Evolutionary conservation across 2,113 vertebrate species (phyloP), one percentile per base, ranked within the genome.

Genomic region (Xiphias gladius): DNA sequence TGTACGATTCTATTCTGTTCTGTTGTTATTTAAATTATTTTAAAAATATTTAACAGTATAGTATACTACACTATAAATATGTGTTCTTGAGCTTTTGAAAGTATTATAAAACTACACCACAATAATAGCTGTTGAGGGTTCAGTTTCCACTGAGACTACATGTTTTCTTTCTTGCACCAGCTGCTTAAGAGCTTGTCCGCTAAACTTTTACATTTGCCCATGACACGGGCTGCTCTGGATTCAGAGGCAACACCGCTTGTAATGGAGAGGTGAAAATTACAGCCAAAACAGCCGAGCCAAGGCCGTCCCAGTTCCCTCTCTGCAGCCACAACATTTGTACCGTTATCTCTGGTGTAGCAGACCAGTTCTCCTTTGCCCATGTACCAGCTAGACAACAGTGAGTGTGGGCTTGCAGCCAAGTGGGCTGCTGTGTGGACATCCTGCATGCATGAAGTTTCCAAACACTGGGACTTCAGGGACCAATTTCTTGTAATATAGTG

Each of bases 391-490:
- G 20, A 76, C 80, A 50, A 43, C 70, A 68, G 58, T 62, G 62
- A 65, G 35, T 20, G 28, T 5, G 41, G 74, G 71, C 63, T 70
- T 79, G 74, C 54, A 74, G 81, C 83, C 86, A 86, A 85, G 64
- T 32, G 72, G 76, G 81, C 46, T 58, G 67, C 65, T 61, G 57
- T 12, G 41, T 3, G 4, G 55, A 83, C 46, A 77, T 73, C 37
- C 52, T 68, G 68, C 79, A 76, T 80, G 83, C 74, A 64, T 48
- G 54, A 79, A 66, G 68, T 85, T 90, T 88, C 69, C 76, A 83
- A 83, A 73, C 74, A 86, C 2, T 64, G 35, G 55, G 35, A 86
- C 78, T 73, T 82, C 48, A 39, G 79, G 76, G 82, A 85, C 72
- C 75, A 75, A 68, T 87, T 84, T 86, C 50, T 80, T 80, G 72